Evolutionary conservation across 2,888 invertebrate genomes (phyloP), one percentile per base, ranked within the genome.

Genomic region (Melieria picta): DNA sequence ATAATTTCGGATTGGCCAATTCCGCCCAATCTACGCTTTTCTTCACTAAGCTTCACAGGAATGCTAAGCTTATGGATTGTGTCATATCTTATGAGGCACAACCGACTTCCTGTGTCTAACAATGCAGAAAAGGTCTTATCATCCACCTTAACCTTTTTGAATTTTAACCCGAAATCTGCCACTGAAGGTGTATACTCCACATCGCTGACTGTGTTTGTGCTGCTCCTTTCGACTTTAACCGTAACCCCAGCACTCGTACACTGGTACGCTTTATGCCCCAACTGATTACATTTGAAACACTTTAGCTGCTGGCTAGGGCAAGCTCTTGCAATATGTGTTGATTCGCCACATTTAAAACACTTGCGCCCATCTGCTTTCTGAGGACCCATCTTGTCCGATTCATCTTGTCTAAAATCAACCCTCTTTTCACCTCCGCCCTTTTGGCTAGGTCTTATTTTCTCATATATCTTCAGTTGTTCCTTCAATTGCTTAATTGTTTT

Each of bases 201-300:
- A 6, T 42, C 43, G 3, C 45, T 60, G 9, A 43, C 60, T n/a
- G 60, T 43, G 60, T 60, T 60, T 5, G 60, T 57, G 30, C 30
- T 30, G 2, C 30, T 30, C 4, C 42, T 57, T 13, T 60, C 42
- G 9, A 45, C 11, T 30, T 60, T 60, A 10, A 57, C 57, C 30
- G 42, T 60, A 7, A 42, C 5, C 5, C 45, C 43, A 9, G 7
- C 30, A 5, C 5, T 6, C 42, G 57, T 16, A 57, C 57, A 57
- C 42, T 57, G 57, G 42, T 57, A 16, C 7, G 57, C 5, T 16
- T 57, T 57, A 30, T 57, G 60, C 5, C 60, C 60, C 11, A n/a
- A 11, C 60, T 43, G 42, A 60, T n/a, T 60, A 43, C 43, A 60
- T 60, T 60, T 42, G 45, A 60, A 60, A 43, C 60, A 60, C 43